A percentile compares a stretch with the other conserved stretches of the same genome.
Conservation (phyloP, 1,140 invertebrate genomes). For the Antheraea mylitta region DNA sequence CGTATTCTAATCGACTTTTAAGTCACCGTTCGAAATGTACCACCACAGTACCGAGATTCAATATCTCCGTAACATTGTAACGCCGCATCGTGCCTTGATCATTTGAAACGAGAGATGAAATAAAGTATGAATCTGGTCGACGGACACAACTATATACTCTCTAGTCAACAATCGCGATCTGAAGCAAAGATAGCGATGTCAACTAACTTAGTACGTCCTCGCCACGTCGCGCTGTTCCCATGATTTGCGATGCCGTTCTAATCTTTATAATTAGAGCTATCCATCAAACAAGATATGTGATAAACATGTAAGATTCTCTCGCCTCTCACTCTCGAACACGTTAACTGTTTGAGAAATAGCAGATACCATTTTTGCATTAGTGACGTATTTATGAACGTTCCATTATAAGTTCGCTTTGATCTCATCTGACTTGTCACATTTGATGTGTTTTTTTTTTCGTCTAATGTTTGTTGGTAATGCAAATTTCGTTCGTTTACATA, state of each 20-base stretch:
- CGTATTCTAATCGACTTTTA: constrained; percentile 2
- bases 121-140: constrained; percentile 62
- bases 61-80: constrained; percentile 50
- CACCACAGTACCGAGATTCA: constrained; percentile 52
- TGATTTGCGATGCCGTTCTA: constrained; percentile 70
- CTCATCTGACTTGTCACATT: constrained; percentile 53
- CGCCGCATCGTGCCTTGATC: constrained; percentile 55
- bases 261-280: constrained; percentile 71
- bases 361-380: constrained; percentile 65
- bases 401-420: constrained; percentile 66
- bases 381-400: constrained; percentile 66
- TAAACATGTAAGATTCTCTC: constrained; percentile 43
- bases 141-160: constrained; percentile 41
- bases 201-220: constrained; percentile 59
- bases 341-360: constrained; percentile 58
- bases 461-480: constrained; percentile 24
- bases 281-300: constrained; percentile 66
- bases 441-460: constrained; percentile 21
- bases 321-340: constrained; percentile 33
- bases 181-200: constrained; percentile 59
- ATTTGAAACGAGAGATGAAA: constrained; percentile 59
- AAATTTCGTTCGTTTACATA: constrained; percentile 35
- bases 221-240: constrained; percentile 49
- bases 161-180: constrained; percentile 66
- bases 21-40: constrained; percentile 66